phyloP scores from a whole-genome alignment of 1,140 invertebrate species.

The Trichonephila clavata region DNA sequence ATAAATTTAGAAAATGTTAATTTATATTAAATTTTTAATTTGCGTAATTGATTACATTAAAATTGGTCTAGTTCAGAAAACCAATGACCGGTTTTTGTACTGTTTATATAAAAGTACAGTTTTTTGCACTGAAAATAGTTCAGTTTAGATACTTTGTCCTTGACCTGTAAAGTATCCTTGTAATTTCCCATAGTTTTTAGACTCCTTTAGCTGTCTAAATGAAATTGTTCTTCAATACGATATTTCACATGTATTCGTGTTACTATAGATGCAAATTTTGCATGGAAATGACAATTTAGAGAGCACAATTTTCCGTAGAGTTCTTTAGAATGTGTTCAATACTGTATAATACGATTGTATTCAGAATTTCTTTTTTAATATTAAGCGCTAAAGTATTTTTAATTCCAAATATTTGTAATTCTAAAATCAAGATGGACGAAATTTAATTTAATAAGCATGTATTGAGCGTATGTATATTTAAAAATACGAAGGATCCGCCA shows the following conservation, averaged over 20 bases:
- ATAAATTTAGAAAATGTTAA: too few relatives aligned
- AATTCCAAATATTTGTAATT: too few relatives aligned
- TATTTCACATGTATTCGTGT: background rate
- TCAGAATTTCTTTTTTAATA: too few relatives aligned
- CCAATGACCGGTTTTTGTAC: background rate
- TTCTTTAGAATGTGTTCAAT: slow-evolving; percentile 32
- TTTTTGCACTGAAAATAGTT: background rate
- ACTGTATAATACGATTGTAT: background rate
- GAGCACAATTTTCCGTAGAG: slow-evolving; percentile 33
- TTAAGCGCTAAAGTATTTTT: too few relatives aligned
- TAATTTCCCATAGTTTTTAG: slow-evolving; percentile 14
- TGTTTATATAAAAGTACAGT: background rate
- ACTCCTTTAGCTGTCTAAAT: background rate
- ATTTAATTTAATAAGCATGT: too few relatives aligned
- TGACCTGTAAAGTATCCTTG: slow-evolving; percentile 13
- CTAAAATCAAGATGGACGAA: too few relatives aligned
- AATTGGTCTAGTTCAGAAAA: background rate
- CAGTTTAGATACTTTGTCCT: slow-evolving; percentile 23
- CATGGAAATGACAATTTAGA: slow-evolving; percentile 30
- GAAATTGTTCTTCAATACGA: background rate
- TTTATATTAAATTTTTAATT: too few relatives aligned
- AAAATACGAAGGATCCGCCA: too few relatives aligned
- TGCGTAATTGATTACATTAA: too few relatives aligned
- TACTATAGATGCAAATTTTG: slow-evolving; percentile 33
- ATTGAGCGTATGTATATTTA: too few relatives aligned